These are phyloP conservation scores for Ariopsis seemanni DNA, from an alignment of 2,113 vertebrate genomes.

Conservation along the genomic window DNA sequence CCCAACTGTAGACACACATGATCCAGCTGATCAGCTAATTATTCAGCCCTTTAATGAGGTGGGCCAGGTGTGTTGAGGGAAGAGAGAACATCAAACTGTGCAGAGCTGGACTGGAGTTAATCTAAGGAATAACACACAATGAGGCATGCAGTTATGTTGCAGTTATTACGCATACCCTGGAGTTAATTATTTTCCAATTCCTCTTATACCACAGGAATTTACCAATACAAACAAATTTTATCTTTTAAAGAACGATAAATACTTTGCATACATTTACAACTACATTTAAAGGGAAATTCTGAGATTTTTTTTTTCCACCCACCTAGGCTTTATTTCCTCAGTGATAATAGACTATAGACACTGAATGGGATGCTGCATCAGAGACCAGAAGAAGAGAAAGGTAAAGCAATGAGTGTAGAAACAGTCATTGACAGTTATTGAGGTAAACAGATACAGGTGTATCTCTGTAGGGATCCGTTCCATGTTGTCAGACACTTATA, in stretches of 20 bases:
- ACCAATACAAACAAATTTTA: background rate
- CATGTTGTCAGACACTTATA: too few species aligned
- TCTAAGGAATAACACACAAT: background rate
- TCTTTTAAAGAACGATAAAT: too few species aligned
- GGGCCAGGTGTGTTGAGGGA: constrained; percentile 4
- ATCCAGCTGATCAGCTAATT: constrained; percentile 13
- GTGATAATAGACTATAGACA: too few species aligned
- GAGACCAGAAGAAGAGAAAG: too few species aligned
- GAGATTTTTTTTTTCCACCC: too few species aligned
- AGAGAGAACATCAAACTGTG: background rate
- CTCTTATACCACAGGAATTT: background rate
- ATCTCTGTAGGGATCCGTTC: too few species aligned
- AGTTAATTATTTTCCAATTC: background rate
- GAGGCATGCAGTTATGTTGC: background rate
- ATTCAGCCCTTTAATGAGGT: constrained; percentile 20
- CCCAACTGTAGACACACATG: background rate
- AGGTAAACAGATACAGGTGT: too few species aligned
- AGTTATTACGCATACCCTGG: background rate
- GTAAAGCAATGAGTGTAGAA: too few species aligned
- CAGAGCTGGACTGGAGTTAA: background rate
- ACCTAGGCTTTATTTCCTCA: too few species aligned
- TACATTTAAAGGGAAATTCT: background rate
- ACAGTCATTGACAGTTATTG: too few species aligned
- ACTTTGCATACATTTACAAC: background rate
- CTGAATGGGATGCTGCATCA: too few species aligned